Base-by-base conservation (phyloP, 2,113 vertebrate genomes). In the Nyctibius bracteatus region DNA sequence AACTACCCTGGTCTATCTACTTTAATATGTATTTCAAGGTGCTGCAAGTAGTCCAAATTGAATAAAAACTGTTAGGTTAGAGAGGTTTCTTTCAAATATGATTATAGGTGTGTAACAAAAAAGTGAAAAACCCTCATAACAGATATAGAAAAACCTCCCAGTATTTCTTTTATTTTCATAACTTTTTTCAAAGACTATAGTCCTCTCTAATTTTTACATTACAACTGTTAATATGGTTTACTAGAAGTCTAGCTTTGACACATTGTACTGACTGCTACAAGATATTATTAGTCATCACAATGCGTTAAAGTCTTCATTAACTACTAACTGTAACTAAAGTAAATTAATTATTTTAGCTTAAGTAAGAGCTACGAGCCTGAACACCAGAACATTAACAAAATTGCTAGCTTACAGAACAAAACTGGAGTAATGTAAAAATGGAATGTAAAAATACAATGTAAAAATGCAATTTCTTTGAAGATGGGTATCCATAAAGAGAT, bases 71-170 rank as follows among this genome's bases (percentile, higher is more conserved):
- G 4, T 59, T 86, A 65, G 5, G 19, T 79, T 81, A 72, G 21
- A 68, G 33, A 63, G 23, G 24, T 52, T 90, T 83, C 16, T 90
- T 92, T 84, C 39, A 65, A 67, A 33, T 66, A 39, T 23, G 3
- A 14, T 73, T 75, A 58, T 8, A 46, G 10, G 2, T 5, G 3
- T 62, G 35, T n/a, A 47, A 70, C 54, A 77, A 92, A 82, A 18
- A 66, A 39, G 23, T 7, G 9, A 10, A 24, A 63, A 37, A 20
- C 14, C 23, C 10, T 27, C 5, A 1, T 39, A 59, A 41, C 8
- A 55, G 21, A 62, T 33, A 33, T 9, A 55, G 52, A 10, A 9
- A 23, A 43, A 55, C 15, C 3, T 0, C 1, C 31, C 5, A 28
- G 7, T 71, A 23, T 86, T 94, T 68, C 7, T 59, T 90, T 47